Conservation (phyloP, 2,113 vertebrate species). For the Gallinago media region DNA sequence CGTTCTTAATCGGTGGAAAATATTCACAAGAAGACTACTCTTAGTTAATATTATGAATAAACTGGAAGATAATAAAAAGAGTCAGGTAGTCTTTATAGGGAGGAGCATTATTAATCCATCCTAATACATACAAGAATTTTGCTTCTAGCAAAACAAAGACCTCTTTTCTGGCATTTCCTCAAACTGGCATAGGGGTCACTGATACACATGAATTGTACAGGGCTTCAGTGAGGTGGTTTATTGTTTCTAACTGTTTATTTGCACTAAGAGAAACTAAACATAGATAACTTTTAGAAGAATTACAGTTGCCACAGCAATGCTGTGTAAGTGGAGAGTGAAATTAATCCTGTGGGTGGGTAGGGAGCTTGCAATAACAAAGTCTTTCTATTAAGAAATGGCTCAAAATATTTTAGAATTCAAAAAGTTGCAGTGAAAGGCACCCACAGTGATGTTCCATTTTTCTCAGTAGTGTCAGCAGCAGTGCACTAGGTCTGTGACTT, state of each 20-base stretch:
- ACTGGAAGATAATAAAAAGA: neutral
- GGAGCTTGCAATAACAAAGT: neutral
- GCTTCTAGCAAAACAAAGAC: neutral
- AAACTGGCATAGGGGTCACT: rapidly evolving
- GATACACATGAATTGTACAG: neutral
- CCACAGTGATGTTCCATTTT: neutral
- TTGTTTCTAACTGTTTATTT: neutral
- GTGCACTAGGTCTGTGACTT: neutral
- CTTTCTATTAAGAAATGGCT: neutral
- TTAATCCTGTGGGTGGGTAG: neutral
- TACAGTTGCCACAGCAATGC: neutral
- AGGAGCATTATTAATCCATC: neutral
- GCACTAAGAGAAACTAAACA: neutral
- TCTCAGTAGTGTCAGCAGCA: neutral
- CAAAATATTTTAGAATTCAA: neutral
- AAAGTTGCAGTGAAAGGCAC: neutral
- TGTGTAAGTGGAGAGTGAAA: neutral
- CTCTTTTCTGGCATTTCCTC: neutral
- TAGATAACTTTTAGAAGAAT: neutral
- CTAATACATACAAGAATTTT: neutral
- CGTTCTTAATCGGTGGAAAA: neutral
- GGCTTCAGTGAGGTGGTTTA: neutral
- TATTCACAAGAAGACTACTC: neutral
- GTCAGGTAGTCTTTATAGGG: neutral
- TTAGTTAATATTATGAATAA: neutral